Evolutionary conservation across 2,113 vertebrate species (phyloP).

Genomic region (Phoenicopterus ruber): DNA sequence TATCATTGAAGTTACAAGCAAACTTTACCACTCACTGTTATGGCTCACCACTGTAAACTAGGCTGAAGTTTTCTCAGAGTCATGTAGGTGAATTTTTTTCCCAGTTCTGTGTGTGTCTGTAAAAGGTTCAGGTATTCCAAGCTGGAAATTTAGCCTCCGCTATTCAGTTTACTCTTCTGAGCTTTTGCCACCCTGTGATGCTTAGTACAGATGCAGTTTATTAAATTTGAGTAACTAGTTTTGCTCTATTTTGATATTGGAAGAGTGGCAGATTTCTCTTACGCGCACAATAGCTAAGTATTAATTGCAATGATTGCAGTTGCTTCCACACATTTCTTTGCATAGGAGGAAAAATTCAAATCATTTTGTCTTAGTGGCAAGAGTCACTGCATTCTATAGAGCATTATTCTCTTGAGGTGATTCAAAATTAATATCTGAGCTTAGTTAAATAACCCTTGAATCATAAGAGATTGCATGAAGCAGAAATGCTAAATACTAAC

Average conservation of each 20-base stretch:
- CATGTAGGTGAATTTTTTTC: not conserved
- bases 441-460: conserved; percentile 17
- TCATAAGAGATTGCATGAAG: not conserved
- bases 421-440: not conserved
- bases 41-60: not conserved
- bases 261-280: not conserved
- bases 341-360: not conserved
- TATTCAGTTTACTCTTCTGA: not conserved
- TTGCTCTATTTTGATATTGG: not conserved
- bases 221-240: not conserved
- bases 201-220: not conserved
- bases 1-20: not conserved
- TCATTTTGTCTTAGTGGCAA: not conserved
- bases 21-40: not conserved
- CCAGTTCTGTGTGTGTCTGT: not conserved
- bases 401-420: not conserved
- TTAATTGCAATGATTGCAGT: not conserved
- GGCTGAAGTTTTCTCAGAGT: not conserved
- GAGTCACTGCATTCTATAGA: not conserved
- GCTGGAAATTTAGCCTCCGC: not conserved
- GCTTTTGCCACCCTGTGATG: not conserved
- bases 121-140: not conserved
- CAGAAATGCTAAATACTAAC: not conserved
- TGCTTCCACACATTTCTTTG: not conserved
- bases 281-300: not conserved